Percentiles rank a stretch among this genome's conserved stretches.
Evolutionary conservation across 2,797 vertebrate genomes (phyloP).

Genomic region (Chelonia mydas): DNA sequence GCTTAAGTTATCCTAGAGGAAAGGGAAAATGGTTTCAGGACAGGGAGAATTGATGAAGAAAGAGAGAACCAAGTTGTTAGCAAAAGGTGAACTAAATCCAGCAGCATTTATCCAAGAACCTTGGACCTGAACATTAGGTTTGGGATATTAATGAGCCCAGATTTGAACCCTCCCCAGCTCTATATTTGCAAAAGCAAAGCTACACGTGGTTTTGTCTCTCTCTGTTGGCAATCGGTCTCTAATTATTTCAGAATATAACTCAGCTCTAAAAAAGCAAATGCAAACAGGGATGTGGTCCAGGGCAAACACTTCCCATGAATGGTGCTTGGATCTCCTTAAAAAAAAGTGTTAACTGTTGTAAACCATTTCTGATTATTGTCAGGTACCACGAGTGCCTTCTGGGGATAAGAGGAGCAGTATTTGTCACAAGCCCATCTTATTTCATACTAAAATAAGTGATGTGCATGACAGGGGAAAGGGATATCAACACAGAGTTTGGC

Average conservation of each 20-base stretch:
- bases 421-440: background rate
- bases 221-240: background rate
- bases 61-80: background rate
- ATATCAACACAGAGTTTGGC: rapidly evolving
- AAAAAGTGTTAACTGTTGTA: background rate
- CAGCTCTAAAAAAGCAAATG: background rate
- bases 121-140: background rate
- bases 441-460: rapidly evolving
- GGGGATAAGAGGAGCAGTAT: background rate
- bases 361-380: background rate
- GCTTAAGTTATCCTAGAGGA: background rate
- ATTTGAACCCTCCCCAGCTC: background rate
- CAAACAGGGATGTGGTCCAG: rapidly evolving
- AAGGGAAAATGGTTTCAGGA: slow-evolving; percentile 1
- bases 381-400: background rate
- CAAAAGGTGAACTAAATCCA: background rate
- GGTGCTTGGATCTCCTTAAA: rapidly evolving
- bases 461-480: background rate
- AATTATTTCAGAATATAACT: background rate
- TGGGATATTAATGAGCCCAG: background rate
- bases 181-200: background rate
- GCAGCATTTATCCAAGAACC: background rate
- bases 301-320: background rate
- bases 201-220: background rate
- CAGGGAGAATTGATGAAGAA: background rate